Evolutionary conservation across 2,797 vertebrate species (phyloP).

Genomic region (Furcifer pardalis): DNA sequence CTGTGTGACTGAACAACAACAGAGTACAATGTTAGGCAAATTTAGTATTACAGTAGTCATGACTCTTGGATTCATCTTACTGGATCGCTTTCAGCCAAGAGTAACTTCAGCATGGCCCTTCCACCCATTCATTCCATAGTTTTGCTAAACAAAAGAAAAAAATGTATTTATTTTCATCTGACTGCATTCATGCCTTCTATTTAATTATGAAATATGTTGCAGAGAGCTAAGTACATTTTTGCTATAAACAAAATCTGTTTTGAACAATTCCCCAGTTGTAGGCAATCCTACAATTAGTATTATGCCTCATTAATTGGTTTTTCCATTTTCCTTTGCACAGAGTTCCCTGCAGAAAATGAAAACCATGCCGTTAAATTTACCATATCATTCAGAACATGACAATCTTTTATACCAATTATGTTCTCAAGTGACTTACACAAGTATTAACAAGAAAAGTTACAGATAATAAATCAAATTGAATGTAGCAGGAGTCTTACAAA

Average conservation of each 20-base stretch:
- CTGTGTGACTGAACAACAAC: no score
- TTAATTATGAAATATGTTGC: neutral
- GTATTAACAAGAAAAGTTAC: slow-evolving; percentile 47
- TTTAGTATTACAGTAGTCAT: no score
- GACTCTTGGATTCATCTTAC: no score
- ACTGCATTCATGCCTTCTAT: no score
- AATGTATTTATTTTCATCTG: no score
- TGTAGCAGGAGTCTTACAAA: neutral
- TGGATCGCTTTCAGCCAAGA: no score
- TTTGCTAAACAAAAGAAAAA: no score
- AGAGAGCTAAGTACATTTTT: neutral
- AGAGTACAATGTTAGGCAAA: no score
- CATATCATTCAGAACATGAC: neutral
- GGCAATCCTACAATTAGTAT: neutral
- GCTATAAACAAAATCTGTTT: neutral
- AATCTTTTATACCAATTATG: slow-evolving; percentile 26
- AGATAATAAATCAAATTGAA: slow-evolving; percentile 28
- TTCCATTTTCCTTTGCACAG: neutral
- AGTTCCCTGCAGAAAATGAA: slow-evolving; percentile 45
- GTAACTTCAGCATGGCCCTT: no score
- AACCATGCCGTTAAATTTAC: slow-evolving; percentile 5
- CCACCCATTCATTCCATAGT: no score
- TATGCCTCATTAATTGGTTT: neutral
- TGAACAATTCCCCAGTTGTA: neutral
- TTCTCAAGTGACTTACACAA: slow-evolving; percentile 15